Percentiles rank a stretch among this genome's conserved stretches.
Evolutionary conservation across 2,888 invertebrate species (phyloP).

Genomic region (Thereva nobilitata): DNA sequence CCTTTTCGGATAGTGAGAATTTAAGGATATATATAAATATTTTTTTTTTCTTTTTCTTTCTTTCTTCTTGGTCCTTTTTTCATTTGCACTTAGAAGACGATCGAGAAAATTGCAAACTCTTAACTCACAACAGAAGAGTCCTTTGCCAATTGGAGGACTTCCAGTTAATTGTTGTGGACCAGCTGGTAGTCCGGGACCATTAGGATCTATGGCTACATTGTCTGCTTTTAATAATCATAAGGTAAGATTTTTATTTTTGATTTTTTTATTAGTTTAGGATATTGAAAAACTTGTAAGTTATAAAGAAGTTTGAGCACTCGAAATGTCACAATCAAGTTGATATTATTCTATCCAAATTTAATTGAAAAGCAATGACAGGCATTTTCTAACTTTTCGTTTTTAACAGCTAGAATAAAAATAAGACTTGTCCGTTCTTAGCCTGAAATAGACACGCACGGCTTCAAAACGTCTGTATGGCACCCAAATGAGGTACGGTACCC

Average conservation of each 20-base stretch:
- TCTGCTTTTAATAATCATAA: conserved; percentile 84
- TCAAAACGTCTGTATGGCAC: no score
- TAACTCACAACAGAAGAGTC: conserved; percentile 67
- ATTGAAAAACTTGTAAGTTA: no score
- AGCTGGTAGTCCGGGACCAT: conserved; percentile 78
- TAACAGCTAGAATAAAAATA: no score
- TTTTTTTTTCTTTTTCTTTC: conserved; percentile 3
- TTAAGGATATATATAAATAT: conserved; percentile 2
- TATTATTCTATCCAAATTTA: no score
- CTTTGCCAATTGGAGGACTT: conserved; percentile 71
- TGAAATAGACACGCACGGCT: no score
- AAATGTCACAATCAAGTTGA: no score
- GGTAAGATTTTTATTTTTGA: conserved; percentile 58
- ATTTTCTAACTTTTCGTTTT: no score
- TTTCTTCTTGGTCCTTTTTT: conserved; percentile 7
- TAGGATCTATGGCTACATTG: conserved; percentile 81
- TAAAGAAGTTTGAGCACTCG: no score
- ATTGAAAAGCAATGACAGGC: no score
- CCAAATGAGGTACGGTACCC: no score
- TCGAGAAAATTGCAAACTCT: conserved; percentile 76
- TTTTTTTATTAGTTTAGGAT: background rate
- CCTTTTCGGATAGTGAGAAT: no score
- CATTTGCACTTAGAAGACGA: conserved; percentile 61
- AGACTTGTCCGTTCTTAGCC: no score
- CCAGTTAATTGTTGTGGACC: conserved; percentile 82